Percentiles rank a stretch among this genome's conserved stretches.
phyloP scores from a whole-genome alignment of 2,888 invertebrate genomes.

The Lysandra bellargus region DNA sequence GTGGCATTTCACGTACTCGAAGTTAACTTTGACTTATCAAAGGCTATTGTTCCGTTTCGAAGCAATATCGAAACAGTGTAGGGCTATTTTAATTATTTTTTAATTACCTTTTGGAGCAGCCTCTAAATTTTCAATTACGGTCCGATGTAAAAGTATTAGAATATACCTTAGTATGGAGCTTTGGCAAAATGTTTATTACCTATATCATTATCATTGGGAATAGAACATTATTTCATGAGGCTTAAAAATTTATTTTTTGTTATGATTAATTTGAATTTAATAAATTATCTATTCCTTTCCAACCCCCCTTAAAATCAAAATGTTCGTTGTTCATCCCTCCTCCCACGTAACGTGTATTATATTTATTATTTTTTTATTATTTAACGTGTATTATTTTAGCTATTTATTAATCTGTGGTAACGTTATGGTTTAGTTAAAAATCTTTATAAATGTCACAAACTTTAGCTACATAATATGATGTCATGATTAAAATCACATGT shows the following conservation, averaged over 20 bases:
- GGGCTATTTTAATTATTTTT: background rate
- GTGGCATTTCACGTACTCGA: constrained; percentile 28
- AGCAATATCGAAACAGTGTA: background rate
- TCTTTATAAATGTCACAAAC: background rate
- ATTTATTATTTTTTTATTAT: no score
- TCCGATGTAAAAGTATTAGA: no score
- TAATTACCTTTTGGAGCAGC: background rate
- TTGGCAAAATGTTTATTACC: background rate
- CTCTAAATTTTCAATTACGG: background rate
- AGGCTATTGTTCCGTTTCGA: constrained; percentile 18
- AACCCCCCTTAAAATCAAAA: background rate
- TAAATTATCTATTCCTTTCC: background rate
- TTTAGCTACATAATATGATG: background rate
- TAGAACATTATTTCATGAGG: no score
- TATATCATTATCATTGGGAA: no score
- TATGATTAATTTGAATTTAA: background rate
- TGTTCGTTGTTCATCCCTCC: no score
- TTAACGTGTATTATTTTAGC: no score
- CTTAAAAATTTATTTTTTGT: no score
- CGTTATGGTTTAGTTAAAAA: no score
- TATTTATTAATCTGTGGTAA: background rate
- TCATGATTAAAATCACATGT: background rate
- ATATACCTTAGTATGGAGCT: no score
- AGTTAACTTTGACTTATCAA: constrained; percentile 27
- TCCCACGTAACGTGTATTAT: no score